These are phyloP conservation scores for Pharmacophagus antenor DNA, from an alignment of 2,888 invertebrate genomes.

Conservation along the genomic window DNA sequence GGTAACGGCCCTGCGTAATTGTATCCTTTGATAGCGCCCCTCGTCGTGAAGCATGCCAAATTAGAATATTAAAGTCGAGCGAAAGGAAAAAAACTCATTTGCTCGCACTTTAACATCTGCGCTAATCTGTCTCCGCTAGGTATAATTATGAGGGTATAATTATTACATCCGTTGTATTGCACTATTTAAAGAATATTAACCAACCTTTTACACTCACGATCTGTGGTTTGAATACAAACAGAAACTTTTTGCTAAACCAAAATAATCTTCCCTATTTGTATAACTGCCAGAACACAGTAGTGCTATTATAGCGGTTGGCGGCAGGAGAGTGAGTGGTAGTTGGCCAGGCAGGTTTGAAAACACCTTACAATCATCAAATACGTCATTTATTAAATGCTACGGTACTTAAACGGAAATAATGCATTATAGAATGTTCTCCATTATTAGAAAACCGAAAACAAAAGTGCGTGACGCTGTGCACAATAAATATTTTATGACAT, in stretches of 20 bases:
- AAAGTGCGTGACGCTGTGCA: constrained; percentile 11
- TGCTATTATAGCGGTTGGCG: no score
- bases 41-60: constrained; percentile 37
- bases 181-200: neutral
- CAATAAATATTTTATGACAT: constrained; percentile 21
- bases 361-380: no score
- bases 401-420: neutral
- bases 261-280: no score
- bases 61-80: constrained; percentile 38
- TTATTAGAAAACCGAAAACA: constrained; percentile 4
- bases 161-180: neutral
- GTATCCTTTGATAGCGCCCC: constrained; percentile 55
- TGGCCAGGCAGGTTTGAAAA: no score
- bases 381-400: neutral
- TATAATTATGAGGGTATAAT: constrained; percentile 8
- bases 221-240: neutral
- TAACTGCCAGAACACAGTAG: no score
- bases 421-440: neutral
- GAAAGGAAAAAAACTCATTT: constrained; percentile 39
- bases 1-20: constrained; percentile 32
- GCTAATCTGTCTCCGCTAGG: constrained; percentile 32
- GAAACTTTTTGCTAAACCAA: no score
- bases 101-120: constrained; percentile 49
- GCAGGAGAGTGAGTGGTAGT: no score
- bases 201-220: no score